These are phyloP conservation scores for Pheosia tremula DNA, from an alignment of 2,888 invertebrate genomes.

Conservation along the genomic window DNA sequence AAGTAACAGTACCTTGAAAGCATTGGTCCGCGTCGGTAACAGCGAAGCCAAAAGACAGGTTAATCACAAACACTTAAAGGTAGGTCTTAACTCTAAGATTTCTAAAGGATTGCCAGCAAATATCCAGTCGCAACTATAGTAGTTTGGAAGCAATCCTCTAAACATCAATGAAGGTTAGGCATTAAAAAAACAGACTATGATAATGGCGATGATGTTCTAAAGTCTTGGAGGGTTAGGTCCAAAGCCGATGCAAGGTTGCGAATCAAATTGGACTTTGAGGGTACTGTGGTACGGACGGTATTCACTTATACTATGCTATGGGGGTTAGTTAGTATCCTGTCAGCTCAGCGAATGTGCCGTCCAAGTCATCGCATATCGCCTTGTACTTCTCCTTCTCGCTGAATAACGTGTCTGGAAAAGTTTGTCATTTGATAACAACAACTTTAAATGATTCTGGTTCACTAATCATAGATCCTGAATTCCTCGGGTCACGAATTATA, in stretches of 20 bases:
- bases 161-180: constrained; percentile 55
- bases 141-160: constrained; percentile 48
- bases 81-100: constrained; percentile 52
- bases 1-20: constrained; percentile 74
- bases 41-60: constrained; percentile 79
- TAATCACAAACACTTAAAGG: constrained; percentile 79
- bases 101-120: constrained; percentile 55
- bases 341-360: constrained; percentile 98
- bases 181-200: constrained; percentile 44
- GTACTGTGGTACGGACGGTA: constrained; percentile 57
- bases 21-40: constrained; percentile 77
- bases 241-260: constrained; percentile 32
- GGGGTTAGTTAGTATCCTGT: constrained; percentile 94
- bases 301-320: constrained; percentile 70
- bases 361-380: constrained; percentile 98
- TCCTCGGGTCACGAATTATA: too few species aligned
- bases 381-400: constrained; percentile 97
- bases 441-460: too few species aligned
- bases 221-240: constrained; percentile 13
- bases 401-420: constrained; percentile 92
- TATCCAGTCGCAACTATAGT: constrained; percentile 22
- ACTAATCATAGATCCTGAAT: too few species aligned
- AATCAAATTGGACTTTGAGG: constrained; percentile 54
- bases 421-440: constrained; percentile 67
- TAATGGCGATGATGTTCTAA: background rate